Evolutionary conservation across 2,888 invertebrate species (phyloP).

Genomic region (Cheilosia variabilis): DNA sequence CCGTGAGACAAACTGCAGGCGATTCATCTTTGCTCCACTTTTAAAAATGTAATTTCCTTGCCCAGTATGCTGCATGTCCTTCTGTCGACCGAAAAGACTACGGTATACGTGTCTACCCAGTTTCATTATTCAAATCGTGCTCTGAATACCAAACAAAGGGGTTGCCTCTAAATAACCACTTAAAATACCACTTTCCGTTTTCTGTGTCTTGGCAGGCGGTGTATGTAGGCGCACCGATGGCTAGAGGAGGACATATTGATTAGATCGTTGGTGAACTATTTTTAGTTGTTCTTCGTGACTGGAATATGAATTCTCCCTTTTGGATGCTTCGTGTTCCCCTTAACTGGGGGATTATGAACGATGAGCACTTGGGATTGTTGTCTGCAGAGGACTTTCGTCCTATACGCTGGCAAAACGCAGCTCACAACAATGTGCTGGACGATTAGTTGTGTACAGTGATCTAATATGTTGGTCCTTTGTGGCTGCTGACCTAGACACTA

Average conservation of each 20-base stretch:
- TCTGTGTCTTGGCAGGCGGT: not conserved
- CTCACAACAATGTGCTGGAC: no score
- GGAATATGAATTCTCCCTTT: conserved; percentile 39
- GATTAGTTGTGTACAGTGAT: no score
- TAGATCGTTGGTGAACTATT: conserved; percentile 62
- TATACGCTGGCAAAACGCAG: no score
- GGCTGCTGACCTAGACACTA: no score
- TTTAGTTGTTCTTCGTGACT: conserved; percentile 46
- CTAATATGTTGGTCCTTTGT: no score
- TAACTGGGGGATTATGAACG: not conserved
- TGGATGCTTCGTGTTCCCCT: not conserved
- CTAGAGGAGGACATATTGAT: conserved; percentile 50
- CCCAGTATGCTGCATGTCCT: not conserved
- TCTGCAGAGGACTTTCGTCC: not conserved
- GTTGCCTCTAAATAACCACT: conserved; percentile 59
- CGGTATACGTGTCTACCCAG: conserved; percentile 17
- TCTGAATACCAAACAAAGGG: conserved; percentile 58
- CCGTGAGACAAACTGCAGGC: conserved; percentile 4
- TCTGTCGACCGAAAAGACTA: not conserved
- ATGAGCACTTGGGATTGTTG: not conserved
- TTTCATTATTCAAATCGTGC: conserved; percentile 65
- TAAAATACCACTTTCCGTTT: conserved; percentile 42
- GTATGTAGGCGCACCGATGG: not conserved
- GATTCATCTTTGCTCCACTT: conserved; percentile 10
- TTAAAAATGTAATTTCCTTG: not conserved